Evolutionary conservation across 2,113 vertebrate genomes (phyloP).

Genomic region (Corydoras sp.): DNA sequence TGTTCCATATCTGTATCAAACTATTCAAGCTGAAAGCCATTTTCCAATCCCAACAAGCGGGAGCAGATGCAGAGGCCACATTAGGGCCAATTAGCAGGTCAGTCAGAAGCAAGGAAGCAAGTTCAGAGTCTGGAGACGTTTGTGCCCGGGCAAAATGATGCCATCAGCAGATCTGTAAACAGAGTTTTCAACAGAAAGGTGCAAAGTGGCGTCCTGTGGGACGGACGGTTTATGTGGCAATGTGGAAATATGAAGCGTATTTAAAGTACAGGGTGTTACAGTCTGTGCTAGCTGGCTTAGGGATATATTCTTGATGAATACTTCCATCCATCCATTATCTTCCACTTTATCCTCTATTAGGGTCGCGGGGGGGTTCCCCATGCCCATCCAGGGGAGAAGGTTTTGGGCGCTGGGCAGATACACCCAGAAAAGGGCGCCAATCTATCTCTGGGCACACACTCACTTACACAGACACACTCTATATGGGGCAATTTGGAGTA

Average conservation of each 20-base stretch:
- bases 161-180: constrained; percentile 34
- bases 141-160: constrained; percentile 29
- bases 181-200: constrained; percentile 34
- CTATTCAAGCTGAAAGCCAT: constrained; percentile 6
- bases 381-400: too few relatives aligned
- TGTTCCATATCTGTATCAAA: constrained; percentile 23
- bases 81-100: constrained; percentile 30
- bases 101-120: constrained; percentile 24
- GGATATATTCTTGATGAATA: too few relatives aligned
- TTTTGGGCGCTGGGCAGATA: too few relatives aligned
- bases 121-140: constrained; percentile 31
- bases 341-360: too few relatives aligned
- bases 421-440: too few relatives aligned
- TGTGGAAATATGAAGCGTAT: constrained; percentile 17
- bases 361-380: too few relatives aligned
- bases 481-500: too few relatives aligned
- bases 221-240: constrained; percentile 15
- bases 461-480: too few relatives aligned
- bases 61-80: neutral
- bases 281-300: too few relatives aligned
- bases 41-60: neutral
- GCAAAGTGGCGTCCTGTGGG: constrained; percentile 18
- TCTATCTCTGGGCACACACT: too few relatives aligned
- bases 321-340: too few relatives aligned
- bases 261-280: constrained; percentile 5